Percentiles rank a stretch among this genome's conserved stretches.
Conservation (phyloP, 2,797 vertebrate genomes). For the Pipistrellus nathusii region DNA sequence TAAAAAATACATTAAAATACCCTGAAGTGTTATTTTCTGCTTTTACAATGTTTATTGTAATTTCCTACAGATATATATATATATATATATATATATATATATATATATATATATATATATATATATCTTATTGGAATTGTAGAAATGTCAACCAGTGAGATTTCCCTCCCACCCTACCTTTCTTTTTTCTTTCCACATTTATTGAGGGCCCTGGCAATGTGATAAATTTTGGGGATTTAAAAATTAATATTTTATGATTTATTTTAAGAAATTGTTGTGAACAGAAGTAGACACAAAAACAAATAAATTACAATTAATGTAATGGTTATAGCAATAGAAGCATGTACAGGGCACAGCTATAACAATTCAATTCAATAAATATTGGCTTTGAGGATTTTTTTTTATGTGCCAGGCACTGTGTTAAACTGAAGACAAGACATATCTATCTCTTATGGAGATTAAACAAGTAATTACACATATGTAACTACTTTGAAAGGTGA, state of each 20-base stretch:
- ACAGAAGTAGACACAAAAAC: neutral
- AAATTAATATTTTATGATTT: conserved; percentile 38
- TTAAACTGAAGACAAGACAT: conserved; percentile 13
- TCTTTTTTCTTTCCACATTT: neutral
- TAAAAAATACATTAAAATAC: too few relatives aligned
- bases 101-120: too few relatives aligned
- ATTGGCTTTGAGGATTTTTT: neutral
- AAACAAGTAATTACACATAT: neutral
- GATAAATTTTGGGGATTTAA: conserved; percentile 3
- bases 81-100: too few relatives aligned
- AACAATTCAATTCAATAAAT: conserved; percentile 2
- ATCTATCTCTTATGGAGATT: neutral
- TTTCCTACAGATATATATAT: neutral
- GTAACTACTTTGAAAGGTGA: neutral
- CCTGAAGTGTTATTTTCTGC: neutral
- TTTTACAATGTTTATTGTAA: neutral
- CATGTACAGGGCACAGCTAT: neutral
- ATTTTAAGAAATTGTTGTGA: neutral
- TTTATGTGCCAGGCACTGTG: neutral
- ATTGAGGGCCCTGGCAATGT: conserved; percentile 4
- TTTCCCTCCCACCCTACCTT: neutral
- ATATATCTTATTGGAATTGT: conserved; percentile 26
- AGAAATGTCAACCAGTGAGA: conserved; percentile 31
- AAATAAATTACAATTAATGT: neutral
- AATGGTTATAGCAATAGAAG: neutral